A percentile compares a stretch with the other conserved stretches of the same genome.
Evolutionary conservation across 2,888 invertebrate species (phyloP).

Genomic region (Ormia ochracea): DNA sequence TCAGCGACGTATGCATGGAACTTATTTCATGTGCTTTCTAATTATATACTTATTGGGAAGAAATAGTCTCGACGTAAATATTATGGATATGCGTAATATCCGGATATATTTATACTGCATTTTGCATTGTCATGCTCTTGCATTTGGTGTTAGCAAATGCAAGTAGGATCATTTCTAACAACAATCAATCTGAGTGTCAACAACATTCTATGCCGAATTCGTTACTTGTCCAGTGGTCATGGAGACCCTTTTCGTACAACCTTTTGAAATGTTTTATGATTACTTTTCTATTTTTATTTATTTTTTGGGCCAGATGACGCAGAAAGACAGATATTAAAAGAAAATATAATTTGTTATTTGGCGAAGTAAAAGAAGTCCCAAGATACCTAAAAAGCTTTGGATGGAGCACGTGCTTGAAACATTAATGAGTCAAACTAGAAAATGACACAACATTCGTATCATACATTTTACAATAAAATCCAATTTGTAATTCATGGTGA

Average conservation of each 20-base stretch:
- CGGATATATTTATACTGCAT: background rate
- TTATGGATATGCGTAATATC: background rate
- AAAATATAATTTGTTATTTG: background rate
- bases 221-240: constrained; percentile 1
- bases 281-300: background rate
- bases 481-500: too few species aligned
- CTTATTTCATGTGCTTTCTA: background rate
- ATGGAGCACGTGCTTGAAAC: constrained; percentile 42
- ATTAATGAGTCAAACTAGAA: constrained; percentile 38
- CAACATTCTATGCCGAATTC: constrained; percentile 27
- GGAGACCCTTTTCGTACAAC: constrained; percentile 28
- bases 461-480: too few species aligned
- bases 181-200: constrained; percentile 59
- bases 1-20: background rate
- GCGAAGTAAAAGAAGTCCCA: background rate
- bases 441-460: too few species aligned
- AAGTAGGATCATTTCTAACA: background rate
- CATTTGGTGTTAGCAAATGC: background rate
- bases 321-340: background rate
- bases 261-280: background rate
- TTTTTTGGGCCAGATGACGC: background rate
- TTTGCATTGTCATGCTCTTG: background rate
- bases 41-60: background rate
- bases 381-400: background rate
- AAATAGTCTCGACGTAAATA: background rate